Evolutionary conservation across 2,888 invertebrate genomes (phyloP).

Genomic region (Chaetogeoica ovagalla): DNA sequence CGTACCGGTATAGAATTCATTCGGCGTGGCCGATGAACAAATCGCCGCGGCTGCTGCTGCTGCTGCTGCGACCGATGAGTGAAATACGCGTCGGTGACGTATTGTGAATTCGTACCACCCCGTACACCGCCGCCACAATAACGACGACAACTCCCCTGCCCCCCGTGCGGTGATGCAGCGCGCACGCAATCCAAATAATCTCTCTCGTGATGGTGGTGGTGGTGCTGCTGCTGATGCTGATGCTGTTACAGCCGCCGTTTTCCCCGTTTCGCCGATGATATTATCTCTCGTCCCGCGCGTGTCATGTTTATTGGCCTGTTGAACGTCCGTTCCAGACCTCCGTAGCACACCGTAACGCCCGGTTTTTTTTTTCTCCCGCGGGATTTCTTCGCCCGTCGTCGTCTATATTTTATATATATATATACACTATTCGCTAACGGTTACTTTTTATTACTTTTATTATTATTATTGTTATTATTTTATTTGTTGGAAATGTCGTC

Average conservation of each 20-base stretch:
- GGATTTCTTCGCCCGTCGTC: background rate
- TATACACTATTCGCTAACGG: background rate
- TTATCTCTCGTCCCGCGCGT: background rate
- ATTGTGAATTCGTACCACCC: conserved; percentile 35
- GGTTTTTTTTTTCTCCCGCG: background rate
- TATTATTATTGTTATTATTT: no score
- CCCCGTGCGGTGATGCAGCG: background rate
- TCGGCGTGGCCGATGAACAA: no score
- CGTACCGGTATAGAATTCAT: background rate
- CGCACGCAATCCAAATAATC: conserved; percentile 46
- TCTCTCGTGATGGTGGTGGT: background rate
- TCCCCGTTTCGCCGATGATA: conserved; percentile 17
- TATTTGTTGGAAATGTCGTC: no score
- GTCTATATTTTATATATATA: background rate
- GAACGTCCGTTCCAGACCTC: conserved; percentile 17
- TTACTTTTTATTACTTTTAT: no score
- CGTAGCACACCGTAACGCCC: conserved; percentile 17
- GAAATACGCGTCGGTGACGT: conserved; percentile 34
- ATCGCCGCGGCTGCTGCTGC: background rate
- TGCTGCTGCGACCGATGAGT: background rate
- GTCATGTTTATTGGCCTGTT: conserved; percentile 46
- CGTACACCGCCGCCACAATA: background rate
- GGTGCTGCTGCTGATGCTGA: no score
- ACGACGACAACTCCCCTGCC: conserved; percentile 8
- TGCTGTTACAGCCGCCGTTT: background rate